Evolutionary conservation across 2,113 vertebrate species (phyloP).

Genomic region (Condylura cristata): DNA sequence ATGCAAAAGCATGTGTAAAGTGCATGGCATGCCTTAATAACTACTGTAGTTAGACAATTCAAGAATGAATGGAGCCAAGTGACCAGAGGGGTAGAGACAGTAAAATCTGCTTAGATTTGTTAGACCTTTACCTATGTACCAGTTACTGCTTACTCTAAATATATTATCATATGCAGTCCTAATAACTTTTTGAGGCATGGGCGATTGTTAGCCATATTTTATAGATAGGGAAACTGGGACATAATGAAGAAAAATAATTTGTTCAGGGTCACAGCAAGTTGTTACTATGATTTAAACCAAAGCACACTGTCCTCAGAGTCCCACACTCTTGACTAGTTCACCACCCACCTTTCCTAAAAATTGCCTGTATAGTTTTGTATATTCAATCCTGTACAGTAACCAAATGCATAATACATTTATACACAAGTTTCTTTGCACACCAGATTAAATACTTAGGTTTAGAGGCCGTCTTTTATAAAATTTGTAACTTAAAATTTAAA

Average conservation of each 20-base stretch:
- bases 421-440: not conserved
- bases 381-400: not conserved
- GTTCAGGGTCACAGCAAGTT: slow-evolving; percentile 32
- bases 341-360: not conserved
- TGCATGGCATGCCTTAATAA: not conserved
- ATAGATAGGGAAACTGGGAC: not conserved
- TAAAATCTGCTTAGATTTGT: not conserved
- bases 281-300: not conserved
- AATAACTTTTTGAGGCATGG: slow-evolving; percentile 33
- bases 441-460: not conserved
- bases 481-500: not conserved
- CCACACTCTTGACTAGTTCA: not conserved
- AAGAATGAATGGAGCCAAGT: not conserved
- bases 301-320: not conserved
- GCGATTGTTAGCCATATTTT: not conserved
- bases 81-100: not conserved
- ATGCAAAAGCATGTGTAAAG: not conserved
- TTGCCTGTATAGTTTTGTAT: not conserved
- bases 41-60: not conserved
- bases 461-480: not conserved
- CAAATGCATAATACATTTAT: not conserved
- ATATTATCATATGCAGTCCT: slow-evolving; percentile 28
- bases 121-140: not conserved
- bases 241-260: not conserved
- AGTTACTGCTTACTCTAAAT: not conserved